Evolutionary conservation across 2,113 vertebrate species (phyloP).

Genomic region (Mobula birostris): DNA sequence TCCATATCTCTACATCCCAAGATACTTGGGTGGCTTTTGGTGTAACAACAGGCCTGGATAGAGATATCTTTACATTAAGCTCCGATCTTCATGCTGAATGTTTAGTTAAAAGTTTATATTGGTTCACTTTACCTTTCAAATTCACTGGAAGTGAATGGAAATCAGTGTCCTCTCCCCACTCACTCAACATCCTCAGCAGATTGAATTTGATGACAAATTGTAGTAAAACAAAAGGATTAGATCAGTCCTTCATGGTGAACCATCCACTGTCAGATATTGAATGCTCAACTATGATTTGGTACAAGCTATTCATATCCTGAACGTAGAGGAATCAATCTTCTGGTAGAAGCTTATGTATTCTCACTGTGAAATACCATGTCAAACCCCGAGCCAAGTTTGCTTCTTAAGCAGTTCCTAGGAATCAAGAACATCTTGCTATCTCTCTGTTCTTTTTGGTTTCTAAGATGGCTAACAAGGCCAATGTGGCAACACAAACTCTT

Average conservation of each 20-base stretch:
- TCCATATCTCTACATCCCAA: not conserved
- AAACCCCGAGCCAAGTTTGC: not conserved
- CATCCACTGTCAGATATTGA: not conserved
- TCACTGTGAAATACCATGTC: not conserved
- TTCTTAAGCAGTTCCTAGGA: too few species aligned
- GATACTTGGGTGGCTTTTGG: not conserved
- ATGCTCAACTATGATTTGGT: not conserved
- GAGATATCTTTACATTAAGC: not conserved
- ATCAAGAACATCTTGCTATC: too few species aligned
- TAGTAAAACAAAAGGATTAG: not conserved
- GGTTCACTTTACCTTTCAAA: too few species aligned
- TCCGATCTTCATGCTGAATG: not conserved
- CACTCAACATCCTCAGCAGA: too few species aligned
- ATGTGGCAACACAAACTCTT: too few species aligned
- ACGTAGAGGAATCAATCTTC: not conserved
- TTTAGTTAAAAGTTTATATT: not conserved
- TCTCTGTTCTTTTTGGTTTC: too few species aligned
- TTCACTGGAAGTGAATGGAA: too few species aligned
- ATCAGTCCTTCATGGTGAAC: not conserved
- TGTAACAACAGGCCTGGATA: not conserved
- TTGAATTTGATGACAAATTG: not conserved
- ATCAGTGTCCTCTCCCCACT: too few species aligned
- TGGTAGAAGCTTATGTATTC: not conserved
- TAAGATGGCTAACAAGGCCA: too few species aligned
- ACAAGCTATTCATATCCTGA: not conserved